Evolutionary conservation across 2,113 vertebrate genomes (phyloP), one percentile per base, ranked within the genome.

Genomic region (Catagonus wagneri): DNA sequence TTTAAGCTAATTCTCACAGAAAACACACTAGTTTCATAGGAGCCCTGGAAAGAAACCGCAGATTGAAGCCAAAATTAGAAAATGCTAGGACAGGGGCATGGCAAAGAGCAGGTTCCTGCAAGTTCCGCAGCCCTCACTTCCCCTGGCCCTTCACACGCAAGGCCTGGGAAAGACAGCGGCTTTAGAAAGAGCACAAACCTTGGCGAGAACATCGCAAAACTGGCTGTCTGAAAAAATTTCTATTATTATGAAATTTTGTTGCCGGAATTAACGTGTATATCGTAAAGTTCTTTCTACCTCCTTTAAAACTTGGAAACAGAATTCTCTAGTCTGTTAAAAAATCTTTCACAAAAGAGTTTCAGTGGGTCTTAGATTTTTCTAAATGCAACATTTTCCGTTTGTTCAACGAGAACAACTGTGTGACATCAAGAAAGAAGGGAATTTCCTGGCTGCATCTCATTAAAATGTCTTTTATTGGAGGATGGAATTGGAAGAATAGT

Each of bases 11-110:
- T 58, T 22, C 34, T 83, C 58, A 32, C 50, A 13, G 78, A 39
- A 50, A 10, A 14, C 34, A 5, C 58, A 50, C 1, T 14, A 34
- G 50, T 56, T 56, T 14, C 25, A 63, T 25, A 54, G 36, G 75
- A 68, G 12, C n/a, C 81, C 83, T 58, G 50, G 44, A n/a, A 25
- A 36, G 81, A 92, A 76, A 39, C 34, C 39, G 15, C 27, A 16
- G 19, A 50, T 39, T 3, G 63, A 83, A 83, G 86, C 15, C 58
- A 32, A 23, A 32, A 68, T 10, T 9, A 19, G 32, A 32, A 71
- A 4, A 27, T 4, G 23, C 17, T 9, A 1, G 2, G 3, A 2
- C 19, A 7, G n/a, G 32, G 5, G 2, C n/a, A 1, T 0, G 0
- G 60, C 1, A 56, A 52, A 2, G 0, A 5, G 32, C 61, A 25